Evolutionary conservation across 2,113 vertebrate species (phyloP), one percentile per base, ranked within the genome.

Genomic region (Tyrannus savana): DNA sequence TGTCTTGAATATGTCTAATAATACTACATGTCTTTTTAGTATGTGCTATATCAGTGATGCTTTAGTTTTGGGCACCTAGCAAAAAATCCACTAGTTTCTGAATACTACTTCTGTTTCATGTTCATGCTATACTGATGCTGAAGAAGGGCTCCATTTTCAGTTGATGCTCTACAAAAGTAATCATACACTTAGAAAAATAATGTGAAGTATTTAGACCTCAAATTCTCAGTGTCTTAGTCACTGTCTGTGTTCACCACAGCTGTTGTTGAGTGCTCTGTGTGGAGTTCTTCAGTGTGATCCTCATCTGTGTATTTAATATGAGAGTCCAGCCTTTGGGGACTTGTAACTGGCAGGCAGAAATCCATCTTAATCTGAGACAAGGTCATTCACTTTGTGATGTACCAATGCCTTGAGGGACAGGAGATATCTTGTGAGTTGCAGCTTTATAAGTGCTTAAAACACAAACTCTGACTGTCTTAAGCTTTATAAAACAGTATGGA

Each of bases 371-470:
- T 84, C 44, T 82, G 69, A 72, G 64, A 84, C 62, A 87, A 68
- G 83, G 80, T 89, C 46, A 27, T 94, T 84, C 52, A 75, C 2
- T 71, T 93, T 84, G 37, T 69, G 53, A 53, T 28, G 16, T 72
- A 66, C 8, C 14, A 14, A 16, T 89, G 86, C 58, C 37, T 80
- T 64, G 52, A 68, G 85, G 49, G 31, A 83, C 1, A 7, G 59
- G 78, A 85, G 35, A 19, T 89, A 41, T 13, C 56, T 94, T 82
- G 31, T 42, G 56, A 84, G 67, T 72, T 94, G 79, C 28, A 76
- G 53, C 21, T 89, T 85, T 94, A 7, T 67, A 81, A 90, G 56
- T 89, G 49, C 79, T 86, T 96, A 46, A 86, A 94, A 78, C 30
- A 47, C 4, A 63, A 47, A 72, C 46, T 77, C 33, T 62, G 52